Evolutionary conservation across 1,140 invertebrate genomes (phyloP), one percentile per base, ranked within the genome.

Genomic region (Bombus waltoni): DNA sequence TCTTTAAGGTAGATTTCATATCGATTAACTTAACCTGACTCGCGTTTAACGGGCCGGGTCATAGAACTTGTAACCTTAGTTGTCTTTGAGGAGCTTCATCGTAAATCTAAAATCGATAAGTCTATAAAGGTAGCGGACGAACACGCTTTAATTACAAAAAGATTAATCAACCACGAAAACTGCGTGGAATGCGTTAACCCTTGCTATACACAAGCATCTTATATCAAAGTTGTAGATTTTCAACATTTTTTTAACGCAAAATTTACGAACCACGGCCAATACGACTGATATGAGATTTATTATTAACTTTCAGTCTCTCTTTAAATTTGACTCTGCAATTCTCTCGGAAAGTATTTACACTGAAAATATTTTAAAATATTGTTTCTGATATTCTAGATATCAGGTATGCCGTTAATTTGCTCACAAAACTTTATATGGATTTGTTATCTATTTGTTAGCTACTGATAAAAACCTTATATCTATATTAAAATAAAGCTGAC

Each of bases 71-170:
- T 59, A 79, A 79, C 40, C 53, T 62, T 38, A 71, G 66, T 15
- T 72, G 40, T 62, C 76, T 28, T 62, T 10, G 40, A 44, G 35
- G 15, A 59, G 53, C 47, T 71, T 71, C n/a, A 9, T 32, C 15
- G 53, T 84, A 44, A 84, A 71, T 70, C 53, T 79, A 32, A 79
- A 84, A 72, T 84, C 83, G 65, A 84, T 84, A 79, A 84, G 5
- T 71, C 35, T 68, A 83, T 53, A 53, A 83, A 77, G 32, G 38
- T 3, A 40, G 3, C 35, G 47, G 40, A 53, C 15, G 25, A 35
- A 65, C 57, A 28, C 13, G 5, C 25, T 71, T 84, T 79, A 59
- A 71, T 78, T 70, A 70, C 25, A 22, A 32, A 13, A 42, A 8
- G 74, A 66, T 47, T 25, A n/a, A 53, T 47, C 22, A n/a, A 47